Percentiles rank a stretch among this genome's conserved stretches.
Evolutionary conservation across 2,888 invertebrate species (phyloP).

Genomic region (Latrodectus elegans): DNA sequence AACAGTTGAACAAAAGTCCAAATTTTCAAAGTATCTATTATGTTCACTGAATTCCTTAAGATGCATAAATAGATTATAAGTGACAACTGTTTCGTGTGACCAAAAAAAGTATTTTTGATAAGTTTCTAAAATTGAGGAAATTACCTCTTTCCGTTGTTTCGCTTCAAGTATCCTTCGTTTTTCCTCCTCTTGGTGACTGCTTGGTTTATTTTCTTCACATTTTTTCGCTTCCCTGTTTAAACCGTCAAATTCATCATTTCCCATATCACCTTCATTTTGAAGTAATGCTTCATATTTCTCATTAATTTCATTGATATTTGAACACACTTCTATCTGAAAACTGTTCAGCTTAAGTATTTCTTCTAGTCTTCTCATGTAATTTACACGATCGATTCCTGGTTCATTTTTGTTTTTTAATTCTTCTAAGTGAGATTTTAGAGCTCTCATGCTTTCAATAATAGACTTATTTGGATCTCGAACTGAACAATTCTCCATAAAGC

Average conservation of each 20-base stretch:
- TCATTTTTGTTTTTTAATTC: neutral
- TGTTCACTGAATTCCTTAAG: neutral
- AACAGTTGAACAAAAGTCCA: slow-evolving; percentile 28
- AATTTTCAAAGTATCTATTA: slow-evolving; percentile 23
- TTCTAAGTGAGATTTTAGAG: neutral
- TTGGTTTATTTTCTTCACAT: too few species aligned
- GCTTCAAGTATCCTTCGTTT: slow-evolving; percentile 1
- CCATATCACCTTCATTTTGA: neutral
- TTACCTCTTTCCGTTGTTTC: slow-evolving; percentile 12
- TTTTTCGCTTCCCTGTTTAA: too few species aligned
- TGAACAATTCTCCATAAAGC: neutral
- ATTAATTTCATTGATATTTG: neutral
- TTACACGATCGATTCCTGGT: neutral
- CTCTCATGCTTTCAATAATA: slow-evolving; percentile 17
- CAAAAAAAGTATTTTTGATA: slow-evolving; percentile 24
- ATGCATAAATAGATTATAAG: neutral
- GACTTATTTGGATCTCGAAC: slow-evolving; percentile 18
- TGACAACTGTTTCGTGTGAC: neutral
- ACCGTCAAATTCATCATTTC: neutral
- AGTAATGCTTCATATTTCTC: neutral
- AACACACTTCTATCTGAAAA: slow-evolving; percentile 30
- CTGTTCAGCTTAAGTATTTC: slow-evolving; percentile 13
- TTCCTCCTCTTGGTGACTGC: too few species aligned
- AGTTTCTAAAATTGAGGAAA: slow-evolving; percentile 3
- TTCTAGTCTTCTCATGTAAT: neutral